Conservation (phyloP, 2,888 invertebrate species). For the Selenia dentaria region DNA sequence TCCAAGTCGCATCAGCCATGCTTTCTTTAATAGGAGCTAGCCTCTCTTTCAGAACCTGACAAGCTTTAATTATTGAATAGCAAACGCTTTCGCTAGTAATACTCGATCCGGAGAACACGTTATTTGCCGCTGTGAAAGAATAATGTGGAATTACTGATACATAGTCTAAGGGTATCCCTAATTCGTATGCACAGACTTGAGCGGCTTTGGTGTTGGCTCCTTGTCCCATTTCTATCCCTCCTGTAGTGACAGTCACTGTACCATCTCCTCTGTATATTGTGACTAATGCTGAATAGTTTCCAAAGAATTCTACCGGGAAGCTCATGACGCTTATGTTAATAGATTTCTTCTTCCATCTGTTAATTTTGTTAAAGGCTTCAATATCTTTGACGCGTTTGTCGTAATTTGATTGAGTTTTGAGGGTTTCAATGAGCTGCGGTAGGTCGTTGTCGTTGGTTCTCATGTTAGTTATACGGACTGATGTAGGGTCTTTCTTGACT, state of each 20-base stretch:
- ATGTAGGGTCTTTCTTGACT: slow-evolving; percentile 83
- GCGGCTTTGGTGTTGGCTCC: slow-evolving; percentile 92
- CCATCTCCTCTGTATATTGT: slow-evolving; percentile 89
- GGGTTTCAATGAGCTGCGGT: slow-evolving; percentile 79
- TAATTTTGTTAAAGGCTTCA: slow-evolving; percentile 84
- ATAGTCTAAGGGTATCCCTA: slow-evolving; percentile 87
- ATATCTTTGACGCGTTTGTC: slow-evolving; percentile 76
- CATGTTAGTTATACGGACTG: slow-evolving; percentile 85
- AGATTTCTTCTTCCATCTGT: slow-evolving; percentile 91
- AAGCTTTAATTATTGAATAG: slow-evolving; percentile 84
- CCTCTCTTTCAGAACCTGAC: slow-evolving; percentile 82
- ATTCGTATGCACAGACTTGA: slow-evolving; percentile 89
- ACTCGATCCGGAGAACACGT: slow-evolving; percentile 87
- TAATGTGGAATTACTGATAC: slow-evolving; percentile 86
- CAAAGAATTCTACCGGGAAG: slow-evolving; percentile 83
- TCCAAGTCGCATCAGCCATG: slow-evolving; percentile 81
- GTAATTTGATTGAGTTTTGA: slow-evolving; percentile 82
- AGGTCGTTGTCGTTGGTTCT: slow-evolving; percentile 66
- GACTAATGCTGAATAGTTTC: slow-evolving; percentile 85
- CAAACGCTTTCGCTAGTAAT: slow-evolving; percentile 86
- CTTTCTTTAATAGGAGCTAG: slow-evolving; percentile 81
- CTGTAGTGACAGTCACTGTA: slow-evolving; percentile 88
- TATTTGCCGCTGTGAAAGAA: slow-evolving; percentile 85
- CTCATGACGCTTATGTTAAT: slow-evolving; percentile 87
- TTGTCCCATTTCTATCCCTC: slow-evolving; percentile 91